Conservation (phyloP, 2,113 vertebrate genomes). For the Perca fluviatilis region DNA sequence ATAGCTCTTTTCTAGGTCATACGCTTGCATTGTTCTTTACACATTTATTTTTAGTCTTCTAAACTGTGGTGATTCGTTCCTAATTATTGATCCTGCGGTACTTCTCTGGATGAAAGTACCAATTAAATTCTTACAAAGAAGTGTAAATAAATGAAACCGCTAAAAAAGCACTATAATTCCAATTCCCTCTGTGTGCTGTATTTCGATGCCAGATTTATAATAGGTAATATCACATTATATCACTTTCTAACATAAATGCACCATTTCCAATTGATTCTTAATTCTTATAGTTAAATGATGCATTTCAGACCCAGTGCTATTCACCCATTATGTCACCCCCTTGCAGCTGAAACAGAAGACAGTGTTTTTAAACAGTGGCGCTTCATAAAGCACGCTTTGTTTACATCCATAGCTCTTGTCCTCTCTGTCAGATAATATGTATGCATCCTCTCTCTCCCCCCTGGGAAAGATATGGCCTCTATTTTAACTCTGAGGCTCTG, state of each 20-base stretch:
- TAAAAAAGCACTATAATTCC: constrained; percentile 2
- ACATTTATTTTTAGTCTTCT: constrained; percentile 47
- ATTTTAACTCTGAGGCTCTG: constrained; percentile 54
- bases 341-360: constrained; percentile 33
- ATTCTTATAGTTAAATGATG: constrained; percentile 1
- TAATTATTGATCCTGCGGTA: constrained; percentile 47
- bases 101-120: constrained; percentile 16
- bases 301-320: not conserved
- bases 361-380: constrained; percentile 34
- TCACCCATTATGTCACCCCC: constrained; percentile 8
- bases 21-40: constrained; percentile 25
- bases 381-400: constrained; percentile 53
- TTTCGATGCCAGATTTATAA: constrained; percentile 14
- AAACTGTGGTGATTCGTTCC: constrained; percentile 40
- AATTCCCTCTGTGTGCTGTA: not conserved
- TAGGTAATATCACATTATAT: not conserved
- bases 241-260: not conserved
- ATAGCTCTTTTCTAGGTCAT: constrained; percentile 17
- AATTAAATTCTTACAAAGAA: constrained; percentile 25
- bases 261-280: not conserved
- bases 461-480: constrained; percentile 53
- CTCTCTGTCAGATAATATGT: constrained; percentile 56
- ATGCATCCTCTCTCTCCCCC: constrained; percentile 47
- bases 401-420: constrained; percentile 56
- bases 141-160: constrained; percentile 33